These are phyloP conservation scores for Xyliphius kryptos DNA, from an alignment of 2,113 vertebrate species.

Conservation along the genomic window DNA sequence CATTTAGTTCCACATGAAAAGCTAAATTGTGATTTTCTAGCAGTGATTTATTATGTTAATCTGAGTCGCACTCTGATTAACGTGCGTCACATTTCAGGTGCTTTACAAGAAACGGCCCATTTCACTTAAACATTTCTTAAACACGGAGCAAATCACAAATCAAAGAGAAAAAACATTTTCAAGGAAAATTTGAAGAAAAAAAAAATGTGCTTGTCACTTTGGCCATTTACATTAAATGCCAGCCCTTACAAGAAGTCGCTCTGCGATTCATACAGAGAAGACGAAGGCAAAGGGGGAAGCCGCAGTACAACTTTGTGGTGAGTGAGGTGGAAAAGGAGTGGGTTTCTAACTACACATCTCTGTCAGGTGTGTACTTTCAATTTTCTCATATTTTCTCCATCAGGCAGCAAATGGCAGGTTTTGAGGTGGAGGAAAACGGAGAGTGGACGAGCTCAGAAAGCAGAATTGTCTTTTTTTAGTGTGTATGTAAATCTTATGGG, in stretches of 20 bases:
- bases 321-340: slow-evolving; percentile 56
- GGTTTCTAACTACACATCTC: slow-evolving; percentile 20
- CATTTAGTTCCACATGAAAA: no score
- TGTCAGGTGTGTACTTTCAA: slow-evolving; percentile 29
- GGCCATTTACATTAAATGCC: slow-evolving; percentile 62
- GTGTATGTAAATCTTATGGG: not conserved
- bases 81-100: no score
- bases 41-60: no score
- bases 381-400: slow-evolving; percentile 30
- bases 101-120: no score
- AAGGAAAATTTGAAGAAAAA: no score
- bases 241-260: slow-evolving; percentile 65
- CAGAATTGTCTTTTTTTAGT: not conserved
- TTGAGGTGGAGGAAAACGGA: not conserved
- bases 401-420: not conserved
- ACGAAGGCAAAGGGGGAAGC: slow-evolving; percentile 45
- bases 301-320: slow-evolving; percentile 35
- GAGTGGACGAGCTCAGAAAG: not conserved
- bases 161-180: no score
- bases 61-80: no score
- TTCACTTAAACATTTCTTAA: no score
- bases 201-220: no score
- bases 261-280: slow-evolving; percentile 43
- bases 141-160: no score
- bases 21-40: no score